Base-by-base conservation (phyloP, 2,888 invertebrate species). In the Tanytarsus gracilentus region DNA sequence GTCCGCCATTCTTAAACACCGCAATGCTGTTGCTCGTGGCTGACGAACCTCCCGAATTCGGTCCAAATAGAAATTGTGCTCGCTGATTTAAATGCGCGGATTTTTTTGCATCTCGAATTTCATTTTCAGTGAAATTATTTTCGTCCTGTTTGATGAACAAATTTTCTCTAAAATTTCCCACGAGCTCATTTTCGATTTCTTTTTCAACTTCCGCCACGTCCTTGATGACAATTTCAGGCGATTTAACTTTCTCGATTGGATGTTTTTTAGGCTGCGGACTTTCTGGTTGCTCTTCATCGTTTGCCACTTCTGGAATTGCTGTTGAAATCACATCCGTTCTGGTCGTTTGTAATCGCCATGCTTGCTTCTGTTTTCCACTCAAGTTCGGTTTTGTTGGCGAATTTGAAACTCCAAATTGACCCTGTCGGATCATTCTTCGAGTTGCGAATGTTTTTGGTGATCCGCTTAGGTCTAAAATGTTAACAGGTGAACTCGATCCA, bases 301-400 rank as follows among this genome's bases (percentile, higher is more conserved):
- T 84, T 67, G 80, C 78, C 65, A 85, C 91, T 77, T 92, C 91
- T 39, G 84, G 84, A 71, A 92, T 92, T 61, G 90, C 88, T 49
- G 87, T 86, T 40, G 90, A 88, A 68, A 92, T 80, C 58, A 91
- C 88, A 68, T 91, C 88, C 21, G 86, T 88, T 66, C 89, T 77
- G 1, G 85, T 86, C 65, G 82, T 84, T 33, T 84, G 79, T 67
- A 86, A 85, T 64, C 85, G 76, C 85, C 86, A 86, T 63, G 80
- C 82, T 0, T 64, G 36, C 58, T 61, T 26, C 18, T 18, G 61
- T 25, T 66, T 66, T n/a, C 21, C 49, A 27, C 16, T 26, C n/a
- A n/a, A n/a, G 4, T 29, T 36, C 1, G 70, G 75, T 68, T 81
- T 75, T 7, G 79, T 78, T 21, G 81, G 79, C 1, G 81, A 81